Evolutionary conservation across 2,113 vertebrate species (phyloP).

Genomic region (Mystacornis crossleyi): DNA sequence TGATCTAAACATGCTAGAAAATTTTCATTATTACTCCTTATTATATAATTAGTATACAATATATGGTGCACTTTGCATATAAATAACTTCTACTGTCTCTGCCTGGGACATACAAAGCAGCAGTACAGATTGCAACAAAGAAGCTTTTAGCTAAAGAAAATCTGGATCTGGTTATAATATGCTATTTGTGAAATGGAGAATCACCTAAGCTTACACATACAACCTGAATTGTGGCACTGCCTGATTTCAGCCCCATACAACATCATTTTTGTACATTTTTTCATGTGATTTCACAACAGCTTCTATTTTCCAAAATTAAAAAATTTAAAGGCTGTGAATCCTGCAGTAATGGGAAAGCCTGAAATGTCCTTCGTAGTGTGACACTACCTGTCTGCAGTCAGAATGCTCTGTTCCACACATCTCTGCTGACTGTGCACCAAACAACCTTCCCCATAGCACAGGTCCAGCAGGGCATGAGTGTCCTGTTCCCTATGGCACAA

Average conservation of each 20-base stretch:
- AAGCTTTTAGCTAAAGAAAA: not conserved
- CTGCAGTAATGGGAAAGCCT: not conserved
- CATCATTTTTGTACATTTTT: not conserved
- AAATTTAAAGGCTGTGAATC: not conserved
- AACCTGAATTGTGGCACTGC: not conserved
- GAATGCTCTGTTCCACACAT: not conserved
- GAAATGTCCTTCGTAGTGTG: not conserved
- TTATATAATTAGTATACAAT: conserved; percentile 55
- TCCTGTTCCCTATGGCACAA: not conserved
- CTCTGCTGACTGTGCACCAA: not conserved
- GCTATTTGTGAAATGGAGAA: not conserved
- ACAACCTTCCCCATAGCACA: not conserved
- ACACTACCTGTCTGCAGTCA: not conserved
- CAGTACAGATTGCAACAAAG: not conserved
- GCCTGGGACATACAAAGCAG: not conserved
- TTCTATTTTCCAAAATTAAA: not conserved
- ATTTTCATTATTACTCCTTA: conserved; percentile 43
- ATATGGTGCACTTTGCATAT: conserved; percentile 26
- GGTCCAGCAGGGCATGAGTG: not conserved
- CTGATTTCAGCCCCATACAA: not conserved
- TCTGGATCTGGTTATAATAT: not conserved
- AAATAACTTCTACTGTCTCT: conserved; percentile 13
- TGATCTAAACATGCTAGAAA: conserved; percentile 34
- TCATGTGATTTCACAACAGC: not conserved
- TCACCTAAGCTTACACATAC: not conserved